Base-by-base conservation (phyloP, 2,797 vertebrate species). In the Odontamblyopus rebecca region DNA sequence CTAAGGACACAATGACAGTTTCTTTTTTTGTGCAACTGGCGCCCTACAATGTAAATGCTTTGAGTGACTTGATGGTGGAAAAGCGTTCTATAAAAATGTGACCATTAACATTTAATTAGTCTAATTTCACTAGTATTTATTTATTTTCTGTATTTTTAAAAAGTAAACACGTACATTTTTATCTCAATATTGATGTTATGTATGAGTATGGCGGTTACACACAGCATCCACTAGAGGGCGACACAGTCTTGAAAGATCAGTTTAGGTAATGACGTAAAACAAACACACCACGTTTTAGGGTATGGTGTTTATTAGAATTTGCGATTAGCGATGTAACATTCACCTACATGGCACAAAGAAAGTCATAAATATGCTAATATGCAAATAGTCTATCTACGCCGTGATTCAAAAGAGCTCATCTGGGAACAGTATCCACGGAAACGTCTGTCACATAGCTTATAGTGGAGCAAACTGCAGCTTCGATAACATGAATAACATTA, bases 291-390 rank as follows among this genome's bases (percentile, higher is more conserved):
- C 44, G 18, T 7, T 0, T 74, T 63, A 80, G 86, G 91, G 84
- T 88, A 88, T 68, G 80, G 90, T 86, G 89, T 94, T 94, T 94
- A 94, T 94, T 94, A 90, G 87, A 93, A 91, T 88, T 90, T 79
- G 82, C 83, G 57, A 80, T 92, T 89, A 91, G 88, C 85, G 66
- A 92, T 92, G 90, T 85, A 85, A 90, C 91, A 89, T 91, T 91
- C 91, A 89, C 80, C 87, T 93, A 91, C 88, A 90, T 89, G 91
- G 85, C 80, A 85, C 85, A 89, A 92, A 91, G 74, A 77, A 91
- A 91, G 83, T 90, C 86, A 86, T 88, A 90, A 92, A 89, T 91
- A 90, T 88, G 87, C 81, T 81, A 89, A 86, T 91, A 91, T 89
- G 89, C 86, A 88, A 90, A 86, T 87, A 35, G 5, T 35, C 32